Evolutionary conservation across 2,888 invertebrate genomes (phyloP), one percentile per base, ranked within the genome.

Genomic region (Caenorhabditis sp.): DNA sequence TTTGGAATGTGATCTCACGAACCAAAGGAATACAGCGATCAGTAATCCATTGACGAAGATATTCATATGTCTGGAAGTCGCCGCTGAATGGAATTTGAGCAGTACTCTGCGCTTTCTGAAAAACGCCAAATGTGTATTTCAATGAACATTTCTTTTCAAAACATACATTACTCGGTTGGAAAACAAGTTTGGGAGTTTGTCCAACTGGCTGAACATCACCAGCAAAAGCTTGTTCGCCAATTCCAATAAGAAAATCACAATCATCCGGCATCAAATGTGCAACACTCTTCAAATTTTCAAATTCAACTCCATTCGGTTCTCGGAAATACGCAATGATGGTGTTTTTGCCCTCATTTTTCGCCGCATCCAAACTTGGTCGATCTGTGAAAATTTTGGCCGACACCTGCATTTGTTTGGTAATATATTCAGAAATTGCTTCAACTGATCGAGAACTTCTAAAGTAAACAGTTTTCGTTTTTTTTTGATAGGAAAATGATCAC

Each of bases 1-100:
- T 99, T 89, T 97, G 97, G 89, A 99, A 99, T 0, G 97, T 99
- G 71, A 99, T 99, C 89, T 99, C 97, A 64, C 99, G 91, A 0
- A 99, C 97, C 17, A 97, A 90, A 0, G 99, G 97, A 50, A 97
- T 93, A 88, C 99, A 99, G 87, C 94, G 94, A 81, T 95, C 93
- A 73, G 93, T 92, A 0, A 93, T 91, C 97, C 97, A 97, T 70
- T 92, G 91, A 54, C 88, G 88, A 17, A 74, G 24, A 26, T 75
- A 66, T 26, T 75, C 75, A 31, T 67, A 75, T 21, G 66, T 70
- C 12, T 49, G 50, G n/a, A 64, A 69, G 24, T 75, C 70, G 27
- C 75, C 75, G 43, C 64, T 43, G 36, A 69, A 74, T 36, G 69
- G 62, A 26, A 69, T 49, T 57, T 65, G 65, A 19, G 61, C 57